Conservation (phyloP, 2,113 vertebrate genomes). For the Cygnus atratus region DNA sequence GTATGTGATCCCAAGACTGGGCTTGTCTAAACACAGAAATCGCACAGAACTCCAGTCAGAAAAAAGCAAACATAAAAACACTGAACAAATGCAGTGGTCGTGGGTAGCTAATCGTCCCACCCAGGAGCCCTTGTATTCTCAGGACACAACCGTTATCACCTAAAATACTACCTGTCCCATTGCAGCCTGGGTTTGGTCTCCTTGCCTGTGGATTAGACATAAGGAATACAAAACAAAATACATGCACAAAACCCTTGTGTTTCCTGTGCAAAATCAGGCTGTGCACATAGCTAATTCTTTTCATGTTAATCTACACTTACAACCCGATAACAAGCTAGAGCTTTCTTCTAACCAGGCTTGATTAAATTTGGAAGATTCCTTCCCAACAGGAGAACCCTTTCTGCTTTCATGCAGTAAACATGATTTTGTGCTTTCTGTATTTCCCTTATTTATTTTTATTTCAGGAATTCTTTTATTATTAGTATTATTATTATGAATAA, state of each 20-base stretch:
- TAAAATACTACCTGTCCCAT: constrained; percentile 29
- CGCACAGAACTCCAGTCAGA: constrained; percentile 24
- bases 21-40: constrained; percentile 34
- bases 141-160: background rate
- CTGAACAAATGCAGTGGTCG: background rate
- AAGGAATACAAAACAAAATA: constrained; percentile 59
- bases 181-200: constrained; percentile 41
- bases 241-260: constrained; percentile 35
- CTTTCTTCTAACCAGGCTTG: constrained; percentile 69
- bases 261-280: constrained; percentile 53
- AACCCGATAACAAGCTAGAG: constrained; percentile 63
- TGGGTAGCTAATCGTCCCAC: background rate
- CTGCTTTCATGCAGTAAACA: constrained; percentile 66
- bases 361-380: constrained; percentile 72
- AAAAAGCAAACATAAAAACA: background rate
- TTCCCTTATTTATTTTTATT: constrained; percentile 48
- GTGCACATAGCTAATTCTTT: constrained; percentile 67
- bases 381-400: constrained; percentile 61
- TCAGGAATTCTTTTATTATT: background rate
- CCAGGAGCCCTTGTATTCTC: background rate
- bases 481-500: constrained; percentile 67
- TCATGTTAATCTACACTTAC: constrained; percentile 73
- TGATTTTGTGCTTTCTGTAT: constrained; percentile 63
- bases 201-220: constrained; percentile 34
- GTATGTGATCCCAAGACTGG: background rate